Evolutionary conservation across 2,888 invertebrate genomes (phyloP).

Genomic region (Sarcophaga carnaria): DNA sequence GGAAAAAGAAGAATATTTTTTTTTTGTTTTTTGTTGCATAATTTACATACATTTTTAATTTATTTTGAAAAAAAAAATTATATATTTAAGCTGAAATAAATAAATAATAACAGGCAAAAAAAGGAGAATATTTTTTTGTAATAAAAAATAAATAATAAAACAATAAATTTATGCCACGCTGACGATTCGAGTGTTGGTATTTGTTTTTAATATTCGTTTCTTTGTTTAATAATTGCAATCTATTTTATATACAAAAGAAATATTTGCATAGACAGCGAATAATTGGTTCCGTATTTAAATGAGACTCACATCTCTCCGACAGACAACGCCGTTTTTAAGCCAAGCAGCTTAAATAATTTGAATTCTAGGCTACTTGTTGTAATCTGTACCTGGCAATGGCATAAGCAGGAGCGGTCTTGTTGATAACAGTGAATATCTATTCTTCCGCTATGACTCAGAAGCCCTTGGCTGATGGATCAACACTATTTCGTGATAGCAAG

Average conservation of each 20-base stretch:
- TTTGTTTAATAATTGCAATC: conserved; percentile 50
- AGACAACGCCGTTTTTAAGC: too few species aligned
- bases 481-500: too few species aligned
- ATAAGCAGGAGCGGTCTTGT: too few species aligned
- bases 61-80: conserved; percentile 32
- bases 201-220: neutral
- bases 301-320: too few species aligned
- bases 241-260: neutral
- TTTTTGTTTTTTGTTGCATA: conserved; percentile 24
- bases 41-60: conserved; percentile 59
- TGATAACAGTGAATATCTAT: too few species aligned
- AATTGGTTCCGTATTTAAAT: neutral
- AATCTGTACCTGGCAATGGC: too few species aligned
- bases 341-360: too few species aligned
- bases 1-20: too few species aligned
- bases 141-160: neutral
- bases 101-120: conserved; percentile 11
- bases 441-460: too few species aligned
- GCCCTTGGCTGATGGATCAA: too few species aligned
- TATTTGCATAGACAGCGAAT: neutral
- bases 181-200: neutral
- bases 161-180: conserved; percentile 26
- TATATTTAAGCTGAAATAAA: neutral
- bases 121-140: conserved; percentile 22
- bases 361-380: too few species aligned